Evolutionary conservation across 2,113 vertebrate species (phyloP).

Genomic region (Tachycineta bicolor): DNA sequence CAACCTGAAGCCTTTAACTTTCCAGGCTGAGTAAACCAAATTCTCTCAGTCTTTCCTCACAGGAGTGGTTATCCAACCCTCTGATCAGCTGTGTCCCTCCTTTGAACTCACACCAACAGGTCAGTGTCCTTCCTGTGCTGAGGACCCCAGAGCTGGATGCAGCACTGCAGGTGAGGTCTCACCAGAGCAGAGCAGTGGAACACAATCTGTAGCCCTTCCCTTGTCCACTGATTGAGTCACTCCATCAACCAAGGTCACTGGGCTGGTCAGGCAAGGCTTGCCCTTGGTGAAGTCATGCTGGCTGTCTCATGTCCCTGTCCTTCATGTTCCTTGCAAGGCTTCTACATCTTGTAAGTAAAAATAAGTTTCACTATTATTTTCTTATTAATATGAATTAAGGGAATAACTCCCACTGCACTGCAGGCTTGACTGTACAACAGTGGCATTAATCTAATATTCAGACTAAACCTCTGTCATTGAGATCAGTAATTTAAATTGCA

Average conservation of each 20-base stretch:
- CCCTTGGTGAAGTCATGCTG: fast-evolving
- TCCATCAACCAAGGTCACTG: background rate
- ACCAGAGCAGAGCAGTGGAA: background rate
- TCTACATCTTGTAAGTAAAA: background rate
- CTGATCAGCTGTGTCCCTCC: background rate
- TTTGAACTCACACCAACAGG: background rate
- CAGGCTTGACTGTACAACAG: background rate
- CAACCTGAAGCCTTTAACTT: background rate
- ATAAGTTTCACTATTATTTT: background rate
- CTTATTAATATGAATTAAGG: background rate
- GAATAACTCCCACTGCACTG: background rate
- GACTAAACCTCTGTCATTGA: background rate
- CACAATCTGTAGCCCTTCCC: background rate
- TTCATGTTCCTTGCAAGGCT: background rate
- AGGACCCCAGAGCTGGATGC: background rate
- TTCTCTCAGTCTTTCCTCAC: background rate
- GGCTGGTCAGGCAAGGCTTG: background rate
- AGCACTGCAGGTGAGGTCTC: background rate
- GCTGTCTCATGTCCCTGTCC: too few species aligned
- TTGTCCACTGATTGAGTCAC: background rate
- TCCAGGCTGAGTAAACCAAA: background rate
- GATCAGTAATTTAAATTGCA: background rate
- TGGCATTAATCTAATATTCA: background rate
- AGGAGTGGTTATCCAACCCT: background rate
- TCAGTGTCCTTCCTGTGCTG: background rate